phyloP scores from a whole-genome alignment of 92 coral and sea anemone species.

The Muricea muricata region DNA sequence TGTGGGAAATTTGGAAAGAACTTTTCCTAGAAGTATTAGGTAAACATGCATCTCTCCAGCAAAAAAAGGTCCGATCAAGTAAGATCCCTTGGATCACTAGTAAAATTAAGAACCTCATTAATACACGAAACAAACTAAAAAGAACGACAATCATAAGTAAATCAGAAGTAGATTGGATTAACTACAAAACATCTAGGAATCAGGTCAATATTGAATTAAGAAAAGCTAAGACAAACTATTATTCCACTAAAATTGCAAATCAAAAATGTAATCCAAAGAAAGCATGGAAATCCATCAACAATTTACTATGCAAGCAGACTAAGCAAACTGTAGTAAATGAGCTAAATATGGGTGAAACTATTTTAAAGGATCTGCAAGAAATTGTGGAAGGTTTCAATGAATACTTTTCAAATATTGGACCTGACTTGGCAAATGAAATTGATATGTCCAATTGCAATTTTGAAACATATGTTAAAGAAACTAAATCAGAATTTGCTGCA shows the following conservation, averaged over 20 bases:
- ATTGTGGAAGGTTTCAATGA: not conserved
- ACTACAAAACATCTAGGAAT: not conserved
- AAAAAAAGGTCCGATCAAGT: not conserved
- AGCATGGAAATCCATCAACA: not conserved
- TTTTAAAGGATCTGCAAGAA: not conserved
- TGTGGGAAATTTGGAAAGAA: slow-evolving; percentile 22
- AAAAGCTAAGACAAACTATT: not conserved
- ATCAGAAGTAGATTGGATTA: not conserved
- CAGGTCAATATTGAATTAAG: not conserved
- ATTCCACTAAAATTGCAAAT: not conserved
- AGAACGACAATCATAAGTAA: not conserved
- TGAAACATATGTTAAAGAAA: not conserved
- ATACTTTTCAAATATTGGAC: not conserved
- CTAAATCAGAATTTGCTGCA: not conserved
- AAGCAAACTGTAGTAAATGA: not conserved
- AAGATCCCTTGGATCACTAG: slow-evolving; percentile 7
- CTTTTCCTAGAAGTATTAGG: slow-evolving; percentile 21
- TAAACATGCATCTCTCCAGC: slow-evolving; percentile 24
- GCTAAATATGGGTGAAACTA: not conserved
- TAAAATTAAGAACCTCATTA: not conserved
- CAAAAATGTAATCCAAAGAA: not conserved
- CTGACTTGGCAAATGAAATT: not conserved
- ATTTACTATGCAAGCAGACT: not conserved
- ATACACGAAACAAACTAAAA: not conserved
- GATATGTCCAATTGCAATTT: not conserved